Evolutionary conservation across 2,113 vertebrate species (phyloP).

Genomic region (Mugil cephalus): DNA sequence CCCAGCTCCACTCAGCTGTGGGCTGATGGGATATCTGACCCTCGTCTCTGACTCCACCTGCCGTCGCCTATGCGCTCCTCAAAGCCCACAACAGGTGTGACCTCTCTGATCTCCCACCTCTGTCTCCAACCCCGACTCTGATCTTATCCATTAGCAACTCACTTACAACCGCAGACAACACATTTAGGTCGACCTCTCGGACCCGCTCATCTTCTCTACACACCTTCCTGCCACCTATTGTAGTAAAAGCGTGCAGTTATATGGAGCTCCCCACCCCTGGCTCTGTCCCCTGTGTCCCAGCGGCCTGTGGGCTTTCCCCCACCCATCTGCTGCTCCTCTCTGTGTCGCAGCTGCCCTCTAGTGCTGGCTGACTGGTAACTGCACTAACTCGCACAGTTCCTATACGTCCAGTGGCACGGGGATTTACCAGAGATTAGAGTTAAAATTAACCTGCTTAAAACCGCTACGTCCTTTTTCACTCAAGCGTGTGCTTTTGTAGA

Average conservation of each 20-base stretch:
- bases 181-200: not conserved
- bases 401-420: slow-evolving; percentile 16
- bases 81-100: slow-evolving; percentile 64
- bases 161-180: not conserved
- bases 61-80: slow-evolving; percentile 27
- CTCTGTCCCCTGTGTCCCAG: slow-evolving; percentile 17
- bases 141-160: slow-evolving; percentile 26
- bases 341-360: slow-evolving; percentile 72
- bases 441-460: slow-evolving; percentile 77
- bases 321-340: slow-evolving; percentile 1
- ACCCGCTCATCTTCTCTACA: not conserved
- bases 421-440: slow-evolving; percentile 79
- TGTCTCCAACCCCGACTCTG: not conserved
- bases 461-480: slow-evolving; percentile 36
- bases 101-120: slow-evolving; percentile 31
- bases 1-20: slow-evolving; percentile 66
- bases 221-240: not conserved
- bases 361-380: slow-evolving; percentile 51
- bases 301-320: slow-evolving; percentile 3
- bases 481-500: slow-evolving; percentile 39
- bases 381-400: slow-evolving; percentile 8
- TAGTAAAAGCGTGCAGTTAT: not conserved
- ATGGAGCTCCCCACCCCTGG: slow-evolving; percentile 12
- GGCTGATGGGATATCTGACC: slow-evolving; percentile 40
- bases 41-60: slow-evolving; percentile 60